Base-by-base conservation (phyloP, 2,113 vertebrate genomes). In the Dromaius novaehollandiae region DNA sequence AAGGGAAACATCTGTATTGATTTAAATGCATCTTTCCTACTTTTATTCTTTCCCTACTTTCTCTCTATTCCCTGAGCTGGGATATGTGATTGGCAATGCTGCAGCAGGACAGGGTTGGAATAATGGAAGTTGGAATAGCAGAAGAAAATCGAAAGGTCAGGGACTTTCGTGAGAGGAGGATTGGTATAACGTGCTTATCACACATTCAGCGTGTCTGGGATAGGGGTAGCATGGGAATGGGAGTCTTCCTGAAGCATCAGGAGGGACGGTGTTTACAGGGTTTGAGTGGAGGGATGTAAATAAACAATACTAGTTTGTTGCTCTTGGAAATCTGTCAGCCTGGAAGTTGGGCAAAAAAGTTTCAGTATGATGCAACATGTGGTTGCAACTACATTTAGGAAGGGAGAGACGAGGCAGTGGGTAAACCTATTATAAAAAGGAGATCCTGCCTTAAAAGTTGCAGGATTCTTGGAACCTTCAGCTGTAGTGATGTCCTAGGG, bases 311-410 rank as follows among this genome's bases (percentile, higher is more conserved):
- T 34, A 7, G 8, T 6, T 21, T 13, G 40, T 44, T 44, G 42
- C 74, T 77, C 25, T 56, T 46, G 48, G 13, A 71, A 58, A 15
- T 56, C 15, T 6, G 34, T 9, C 56, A 44, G 32, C 4, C 8
- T 73, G 44, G 53, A 81, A 61, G 12, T 60, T 20, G 7, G n/a
- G 30, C 3, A 7, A 24, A 36, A 50, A 55, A 9, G 34, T 30
- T 30, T 46, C 4, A 11, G 0, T 51, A 2, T 30, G 22, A 17
- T 61, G 11, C n/a, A 75, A 5, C 40, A 36, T 58, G 89, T n/a
- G 48, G 0, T 61, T 14, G 21, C 1, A 74, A 63, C 21, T n/a
- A 1, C 0, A 0, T 34, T 63, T 61, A 64, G 61, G 74, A 44
- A 25, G 7, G 36, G 73, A 86, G 66, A 48, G 70, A 28, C 11